Base-by-base conservation (phyloP, 2,888 invertebrate species). In the Drosophila limbata region DNA sequence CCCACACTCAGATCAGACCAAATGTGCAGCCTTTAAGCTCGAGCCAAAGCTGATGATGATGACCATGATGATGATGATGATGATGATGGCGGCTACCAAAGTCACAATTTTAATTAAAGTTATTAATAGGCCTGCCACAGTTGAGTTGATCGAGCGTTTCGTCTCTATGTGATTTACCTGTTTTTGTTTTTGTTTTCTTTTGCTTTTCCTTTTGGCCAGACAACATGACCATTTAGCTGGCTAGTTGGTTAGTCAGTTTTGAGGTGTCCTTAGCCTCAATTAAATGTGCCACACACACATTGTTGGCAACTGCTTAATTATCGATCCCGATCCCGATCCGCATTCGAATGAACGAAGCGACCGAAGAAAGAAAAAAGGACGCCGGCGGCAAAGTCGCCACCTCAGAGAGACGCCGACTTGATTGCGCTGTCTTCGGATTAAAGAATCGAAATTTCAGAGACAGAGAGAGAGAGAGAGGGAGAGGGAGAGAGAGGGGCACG, bases 41-140 rank as follows among this genome's bases (percentile, higher is more conserved):
- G 25, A 19, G 47, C 37, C 40, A 37, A 50, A 37, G 51, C 44
- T 37, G 37, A 42, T 45, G 39, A 50, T 44, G n/a, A 21, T 48
- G 40, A 21, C 51, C 8, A 51, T 39, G 53, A 17, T 39, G 50
- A 35, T 35, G 44, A 47, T 51, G 55, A 42, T 44, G 50, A 51
- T 48, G 47, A 9, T 8, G 52, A 48, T 67, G 67, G 55, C 55
- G 44, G 56, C 65, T 47, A 47, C 65, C 69, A 64, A 64, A 71
- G 65, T 68, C 71, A 77, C 79, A 75, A 77, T 88, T 90, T 90
- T 90, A 90, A 90, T 90, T 91, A 90, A 90, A 90, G 85, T 89
- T 91, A 91, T 90, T 91, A 90, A 90, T 90, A 88, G 82, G 81
- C 72, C 88, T 69, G 70, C 66, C 82, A 70, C 71, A 73, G 61